Conservation (phyloP, 2,888 invertebrate species). For the Alcis repandata region DNA sequence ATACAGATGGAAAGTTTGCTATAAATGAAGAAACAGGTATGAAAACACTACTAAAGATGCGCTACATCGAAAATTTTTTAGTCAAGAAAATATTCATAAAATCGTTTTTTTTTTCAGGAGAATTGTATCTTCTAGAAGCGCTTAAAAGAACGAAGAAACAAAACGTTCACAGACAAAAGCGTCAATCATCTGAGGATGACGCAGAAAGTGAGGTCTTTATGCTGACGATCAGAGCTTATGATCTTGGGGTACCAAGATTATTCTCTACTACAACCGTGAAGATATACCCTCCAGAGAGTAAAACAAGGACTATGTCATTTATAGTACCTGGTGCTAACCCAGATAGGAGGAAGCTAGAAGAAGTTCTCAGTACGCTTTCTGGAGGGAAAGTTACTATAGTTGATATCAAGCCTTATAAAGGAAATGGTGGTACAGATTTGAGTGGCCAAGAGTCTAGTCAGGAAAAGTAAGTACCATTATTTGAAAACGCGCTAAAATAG, state of each 20-base stretch:
- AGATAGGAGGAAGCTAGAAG: slow-evolving; percentile 90
- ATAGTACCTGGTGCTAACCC: slow-evolving; percentile 93
- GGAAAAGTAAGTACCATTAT: slow-evolving; percentile 80
- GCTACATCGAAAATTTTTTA: background rate
- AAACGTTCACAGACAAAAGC: slow-evolving; percentile 77
- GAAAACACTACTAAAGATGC: background rate
- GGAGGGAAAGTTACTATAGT: slow-evolving; percentile 93
- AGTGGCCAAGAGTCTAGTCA: slow-evolving; percentile 83
- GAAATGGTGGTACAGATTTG: slow-evolving; percentile 85
- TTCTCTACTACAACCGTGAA: slow-evolving; percentile 91
- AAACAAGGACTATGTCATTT: slow-evolving; percentile 92
- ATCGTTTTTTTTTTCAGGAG: slow-evolving; percentile 74
- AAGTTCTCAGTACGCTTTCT: slow-evolving; percentile 91
- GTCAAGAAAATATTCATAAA: background rate
- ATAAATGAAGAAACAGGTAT: slow-evolving; percentile 91
- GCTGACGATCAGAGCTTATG: slow-evolving; percentile 93
- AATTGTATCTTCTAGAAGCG: slow-evolving; percentile 88
- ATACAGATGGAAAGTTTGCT: slow-evolving; percentile 91
- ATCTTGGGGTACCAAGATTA: slow-evolving; percentile 93
- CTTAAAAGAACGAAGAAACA: slow-evolving; percentile 77
- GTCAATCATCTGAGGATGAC: slow-evolving; percentile 74
- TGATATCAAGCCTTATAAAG: slow-evolving; percentile 90
- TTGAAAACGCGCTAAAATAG: background rate
- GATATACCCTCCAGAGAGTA: slow-evolving; percentile 92
- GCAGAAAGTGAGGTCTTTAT: slow-evolving; percentile 86